Evolutionary conservation across 1,140 invertebrate species (phyloP).

Genomic region (Papilio polytes): DNA sequence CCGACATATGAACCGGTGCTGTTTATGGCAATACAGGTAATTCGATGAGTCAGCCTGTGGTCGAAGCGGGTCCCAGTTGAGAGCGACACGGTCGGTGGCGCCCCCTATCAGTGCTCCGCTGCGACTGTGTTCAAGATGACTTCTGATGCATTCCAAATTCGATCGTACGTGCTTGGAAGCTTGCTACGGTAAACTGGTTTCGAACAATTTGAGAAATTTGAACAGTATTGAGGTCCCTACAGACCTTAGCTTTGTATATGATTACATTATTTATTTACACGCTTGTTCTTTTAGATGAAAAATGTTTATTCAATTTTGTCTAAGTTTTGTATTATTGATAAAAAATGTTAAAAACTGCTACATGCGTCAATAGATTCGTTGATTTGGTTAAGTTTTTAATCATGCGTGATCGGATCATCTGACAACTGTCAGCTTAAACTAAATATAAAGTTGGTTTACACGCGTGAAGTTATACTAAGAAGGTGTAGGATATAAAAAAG

Average conservation of each 20-base stretch:
- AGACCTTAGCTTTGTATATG: not conserved
- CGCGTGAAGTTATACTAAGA: not conserved
- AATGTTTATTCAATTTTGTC: not conserved
- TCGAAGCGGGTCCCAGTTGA: constrained; percentile 13
- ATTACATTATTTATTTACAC: not conserved
- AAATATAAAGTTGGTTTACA: too few relatives aligned
- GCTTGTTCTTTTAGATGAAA: not conserved
- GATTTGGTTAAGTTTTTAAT: too few relatives aligned
- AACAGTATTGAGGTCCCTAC: not conserved
- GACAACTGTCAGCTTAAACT: not conserved
- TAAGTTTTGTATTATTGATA: not conserved
- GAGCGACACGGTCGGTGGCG: constrained; percentile 14
- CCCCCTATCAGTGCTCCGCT: not conserved
- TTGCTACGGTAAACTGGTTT: constrained; percentile 1
- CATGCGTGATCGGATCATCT: not conserved
- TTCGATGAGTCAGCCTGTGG: constrained; percentile 14
- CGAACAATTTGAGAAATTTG: constrained; percentile 9
- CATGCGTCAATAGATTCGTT: too few relatives aligned
- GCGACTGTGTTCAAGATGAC: constrained; percentile 26
- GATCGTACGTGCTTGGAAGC: constrained; percentile 34
- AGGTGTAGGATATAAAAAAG: not conserved
- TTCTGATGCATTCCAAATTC: constrained; percentile 38
- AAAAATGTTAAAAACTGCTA: too few relatives aligned
- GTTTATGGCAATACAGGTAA: constrained; percentile 24
- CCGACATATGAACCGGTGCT: not conserved